Evolutionary conservation across 2,113 vertebrate genomes (phyloP), one percentile per base, ranked within the genome.

Genomic region (Nothobranchius kuhntae): DNA sequence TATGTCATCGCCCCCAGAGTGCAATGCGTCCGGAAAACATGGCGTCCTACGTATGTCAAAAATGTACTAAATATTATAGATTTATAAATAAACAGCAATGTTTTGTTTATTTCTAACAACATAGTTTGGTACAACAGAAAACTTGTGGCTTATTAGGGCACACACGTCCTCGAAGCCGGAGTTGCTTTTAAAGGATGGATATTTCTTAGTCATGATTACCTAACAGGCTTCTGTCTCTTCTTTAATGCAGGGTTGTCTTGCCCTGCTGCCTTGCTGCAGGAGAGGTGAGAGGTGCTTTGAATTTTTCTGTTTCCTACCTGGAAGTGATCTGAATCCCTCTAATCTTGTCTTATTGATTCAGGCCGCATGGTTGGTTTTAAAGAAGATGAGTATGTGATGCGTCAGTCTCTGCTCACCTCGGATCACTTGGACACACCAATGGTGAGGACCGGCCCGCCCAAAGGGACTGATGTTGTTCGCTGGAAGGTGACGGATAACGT

Each of bases 401-500:
- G 94, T 2, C 95, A 98, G 68, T 96, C 95, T 70, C 91, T 94
- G 63, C 94, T 98, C 87, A 91, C 93, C 61, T 95, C 95, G 0
- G 95, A 98, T 78, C 94, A 98, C 80, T 89, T 98, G 88, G 96
- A 99, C 86, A 99, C 96, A 0, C 98, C 96, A 0, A 88, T 99
- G 93, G 90, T 96, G 53, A 88, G 98, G 75, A 95, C 87, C 0
- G 95, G 96, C 4, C 95, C 93, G 17, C 94, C 92, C 38, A 96
- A 98, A 83, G 95, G 95, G 0, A 93, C 93, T 0, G 97, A 99
- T 58, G 91, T 92, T 0, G 94, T 98, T 5, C 94, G 94, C 80
- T 99, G 97, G 98, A 97, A 94, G 88, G 93, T 98, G 75, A 95
- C 91, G 17, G 98, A 99, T 82, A 99, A 99, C 0, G 95, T 97